Evolutionary conservation across 2,113 vertebrate species (phyloP).

Genomic region (Anoura caudifer): DNA sequence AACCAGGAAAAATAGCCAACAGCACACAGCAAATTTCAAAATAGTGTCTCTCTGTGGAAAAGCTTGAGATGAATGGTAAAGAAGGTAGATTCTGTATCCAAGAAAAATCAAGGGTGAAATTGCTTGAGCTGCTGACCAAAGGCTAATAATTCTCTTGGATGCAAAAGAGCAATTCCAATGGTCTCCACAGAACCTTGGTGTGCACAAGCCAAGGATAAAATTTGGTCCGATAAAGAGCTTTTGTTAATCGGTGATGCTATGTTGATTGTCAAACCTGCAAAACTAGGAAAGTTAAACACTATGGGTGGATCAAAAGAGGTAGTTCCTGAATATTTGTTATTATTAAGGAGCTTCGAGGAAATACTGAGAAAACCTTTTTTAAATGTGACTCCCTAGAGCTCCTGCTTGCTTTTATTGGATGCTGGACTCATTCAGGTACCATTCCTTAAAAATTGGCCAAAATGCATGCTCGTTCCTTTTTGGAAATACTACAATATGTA

Average conservation of each 20-base stretch:
- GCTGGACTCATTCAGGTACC: not conserved
- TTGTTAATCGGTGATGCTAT: not conserved
- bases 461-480: not conserved
- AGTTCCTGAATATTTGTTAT: constrained; percentile 24
- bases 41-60: not conserved
- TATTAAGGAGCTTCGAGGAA: not conserved
- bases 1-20: not conserved
- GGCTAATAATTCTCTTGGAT: not conserved
- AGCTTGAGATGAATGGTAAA: not conserved
- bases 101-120: constrained; percentile 41
- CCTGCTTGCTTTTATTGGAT: constrained; percentile 10
- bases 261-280: constrained; percentile 35
- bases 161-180: not conserved
- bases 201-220: not conserved
- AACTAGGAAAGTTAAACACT: constrained; percentile 25
- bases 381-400: not conserved
- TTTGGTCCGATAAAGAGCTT: not conserved
- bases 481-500: not conserved
- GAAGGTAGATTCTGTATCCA: not conserved
- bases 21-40: not conserved
- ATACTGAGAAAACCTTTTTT: not conserved
- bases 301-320: constrained; percentile 18
- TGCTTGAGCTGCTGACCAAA: not conserved
- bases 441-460: not conserved
- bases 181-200: not conserved